These are phyloP conservation scores for Drosophila sturtevanti DNA, from an alignment of 1,140 invertebrate genomes.

Conservation along the genomic window DNA sequence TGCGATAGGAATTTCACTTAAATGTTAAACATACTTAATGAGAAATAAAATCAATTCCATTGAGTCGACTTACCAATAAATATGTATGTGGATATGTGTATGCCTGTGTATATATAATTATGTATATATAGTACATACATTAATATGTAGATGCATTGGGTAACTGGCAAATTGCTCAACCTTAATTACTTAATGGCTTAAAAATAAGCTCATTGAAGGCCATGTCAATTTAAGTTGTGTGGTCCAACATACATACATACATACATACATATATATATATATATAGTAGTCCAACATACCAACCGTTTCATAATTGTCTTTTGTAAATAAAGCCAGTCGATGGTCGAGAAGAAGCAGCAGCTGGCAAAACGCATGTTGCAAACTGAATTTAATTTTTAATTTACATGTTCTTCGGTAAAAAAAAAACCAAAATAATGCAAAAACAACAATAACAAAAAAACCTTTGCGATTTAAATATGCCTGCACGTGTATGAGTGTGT, in stretches of 20 bases:
- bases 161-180: conserved; percentile 51
- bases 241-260: neutral
- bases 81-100: neutral
- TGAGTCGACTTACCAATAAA: neutral
- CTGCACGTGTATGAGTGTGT: conserved; percentile 4
- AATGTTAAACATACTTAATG: conserved; percentile 10
- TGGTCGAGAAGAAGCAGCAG: conserved; percentile 24
- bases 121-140: neutral
- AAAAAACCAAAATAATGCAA: neutral
- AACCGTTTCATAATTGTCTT: conserved; percentile 40
- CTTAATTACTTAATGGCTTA: conserved; percentile 74
- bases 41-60: conserved; percentile 17
- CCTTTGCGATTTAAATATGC: conserved; percentile 29
- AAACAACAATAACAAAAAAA: neutral
- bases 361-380: conserved; percentile 66
- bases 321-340: conserved; percentile 40
- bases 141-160: neutral
- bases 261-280: too few species aligned
- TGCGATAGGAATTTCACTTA: neutral
- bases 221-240: conserved; percentile 55
- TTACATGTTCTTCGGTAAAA: conserved; percentile 39
- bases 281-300: conserved; percentile 6
- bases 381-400: conserved; percentile 74
- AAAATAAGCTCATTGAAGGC: conserved; percentile 55
- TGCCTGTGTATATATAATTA: neutral